These are phyloP conservation scores for Gallinago nigripennis DNA, from an alignment of 2,797 vertebrate species.

Conservation along the genomic window DNA sequence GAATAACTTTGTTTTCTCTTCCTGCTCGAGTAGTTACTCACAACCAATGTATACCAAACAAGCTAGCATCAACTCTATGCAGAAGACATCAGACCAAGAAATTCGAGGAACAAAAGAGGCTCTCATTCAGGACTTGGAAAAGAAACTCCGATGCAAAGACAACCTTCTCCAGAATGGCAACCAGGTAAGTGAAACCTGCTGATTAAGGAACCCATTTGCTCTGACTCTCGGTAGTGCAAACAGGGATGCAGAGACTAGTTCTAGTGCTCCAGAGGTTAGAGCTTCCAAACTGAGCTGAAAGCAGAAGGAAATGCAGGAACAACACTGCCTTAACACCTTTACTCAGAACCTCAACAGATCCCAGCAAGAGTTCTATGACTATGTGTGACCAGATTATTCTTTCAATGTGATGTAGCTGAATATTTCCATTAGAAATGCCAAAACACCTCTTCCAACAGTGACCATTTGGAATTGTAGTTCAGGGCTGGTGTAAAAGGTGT, in stretches of 20 bases:
- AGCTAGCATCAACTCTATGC: constrained; percentile 78
- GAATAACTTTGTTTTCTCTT: constrained; percentile 30
- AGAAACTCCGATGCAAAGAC: constrained; percentile 91
- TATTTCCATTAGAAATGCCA: not conserved
- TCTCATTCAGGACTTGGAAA: constrained; percentile 94
- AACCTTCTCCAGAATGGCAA: constrained; percentile 85
- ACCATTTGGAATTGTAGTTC: not conserved
- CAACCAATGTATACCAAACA: constrained; percentile 85
- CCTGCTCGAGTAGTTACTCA: constrained; percentile 78
- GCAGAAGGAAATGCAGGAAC: not conserved
- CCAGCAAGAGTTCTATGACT: not conserved
- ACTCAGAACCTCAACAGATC: not conserved
- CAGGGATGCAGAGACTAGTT: not conserved
- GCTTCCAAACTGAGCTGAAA: not conserved
- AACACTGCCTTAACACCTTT: not conserved
- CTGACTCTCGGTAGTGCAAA: accelerated
- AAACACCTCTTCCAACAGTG: not conserved
- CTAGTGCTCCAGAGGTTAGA: not conserved
- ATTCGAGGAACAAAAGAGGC: constrained; percentile 96
- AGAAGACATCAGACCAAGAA: constrained; percentile 88
- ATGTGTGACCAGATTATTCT: not conserved
- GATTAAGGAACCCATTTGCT: not conserved
- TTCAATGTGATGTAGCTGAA: not conserved
- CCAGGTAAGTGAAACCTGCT: constrained; percentile 80
- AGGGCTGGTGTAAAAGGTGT: not conserved